Evolutionary conservation across 2,888 invertebrate species (phyloP), one percentile per base, ranked within the genome.

Genomic region (Parelbella ahira): DNA sequence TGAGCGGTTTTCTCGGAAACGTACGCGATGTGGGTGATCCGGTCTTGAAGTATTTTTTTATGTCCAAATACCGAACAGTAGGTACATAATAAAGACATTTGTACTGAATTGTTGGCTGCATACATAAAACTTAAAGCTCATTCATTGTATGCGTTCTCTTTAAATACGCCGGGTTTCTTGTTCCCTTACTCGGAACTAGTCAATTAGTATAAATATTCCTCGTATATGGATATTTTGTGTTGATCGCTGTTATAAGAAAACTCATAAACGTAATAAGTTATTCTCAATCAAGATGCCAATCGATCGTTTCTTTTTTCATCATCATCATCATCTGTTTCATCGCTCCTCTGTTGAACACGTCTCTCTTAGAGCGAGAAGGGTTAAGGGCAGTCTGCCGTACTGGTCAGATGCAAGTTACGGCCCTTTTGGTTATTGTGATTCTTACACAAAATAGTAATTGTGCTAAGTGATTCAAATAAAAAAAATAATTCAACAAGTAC

Each of bases 61-160:
- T 71, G 54, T 45, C 49, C 52, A 51, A 53, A 63, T 63, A 60
- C 57, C 60, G 54, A 52, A 51, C 53, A 51, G 49, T 54, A 34
- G 59, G 68, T 66, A 60, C 58, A 61, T 76, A 80, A 84, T 83
- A 74, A 78, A 81, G 81, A 76, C 76, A 72, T 81, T 75, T 69
- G 68, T 73, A 77, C 73, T 73, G 63, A 68, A 55, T 54, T 64
- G 67, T 67, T 67, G 69, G 64, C 58, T 68, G 60, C 56, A 61
- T 76, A 72, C 71, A 70, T 68, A 63, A 60, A 68, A 62, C 62
- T 61, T 51, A 37, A 45, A 50, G 48, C 43, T 53, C 39, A 41
- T 30, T 48, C 50, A 55, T 54, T 51, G 38, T 46, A 49, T 32
- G 47, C 43, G 49, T 21, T 42, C 34, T 27, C 34, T 24, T 36